These are phyloP conservation scores for Hirtodrosophila trivittata DNA, from an alignment of 2,888 invertebrate species.

Conservation along the genomic window DNA sequence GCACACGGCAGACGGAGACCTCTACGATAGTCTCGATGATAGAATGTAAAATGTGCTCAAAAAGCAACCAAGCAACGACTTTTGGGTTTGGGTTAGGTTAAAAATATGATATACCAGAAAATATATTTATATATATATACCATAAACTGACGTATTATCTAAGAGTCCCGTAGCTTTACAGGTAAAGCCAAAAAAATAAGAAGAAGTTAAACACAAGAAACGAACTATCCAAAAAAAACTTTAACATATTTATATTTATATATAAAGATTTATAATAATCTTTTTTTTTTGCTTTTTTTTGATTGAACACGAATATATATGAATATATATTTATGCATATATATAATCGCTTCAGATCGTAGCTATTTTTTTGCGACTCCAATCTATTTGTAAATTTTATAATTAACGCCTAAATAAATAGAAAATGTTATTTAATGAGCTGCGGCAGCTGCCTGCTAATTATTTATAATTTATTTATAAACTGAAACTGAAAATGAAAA, in stretches of 20 bases:
- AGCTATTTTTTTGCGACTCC: constrained; percentile 7
- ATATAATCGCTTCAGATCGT: too few species aligned
- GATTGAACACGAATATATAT: constrained; percentile 1
- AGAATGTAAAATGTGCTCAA: constrained; percentile 66
- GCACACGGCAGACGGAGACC: constrained; percentile 47
- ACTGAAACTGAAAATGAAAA: constrained; percentile 6
- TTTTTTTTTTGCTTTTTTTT: constrained; percentile 1
- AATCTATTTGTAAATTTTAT: constrained; percentile 38
- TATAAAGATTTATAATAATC: too few species aligned
- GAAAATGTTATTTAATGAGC: constrained; percentile 45
- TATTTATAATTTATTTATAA: constrained; percentile 24
- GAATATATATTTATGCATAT: too few species aligned
- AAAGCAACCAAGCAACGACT: constrained; percentile 42
- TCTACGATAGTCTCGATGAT: constrained; percentile 82
- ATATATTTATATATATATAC: constrained; percentile 12
- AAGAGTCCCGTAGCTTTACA: constrained; percentile 44
- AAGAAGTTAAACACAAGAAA: too few species aligned
- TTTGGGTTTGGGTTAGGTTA: constrained; percentile 43
- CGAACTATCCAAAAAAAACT: constrained; percentile 56
- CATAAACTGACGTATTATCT: too few species aligned
- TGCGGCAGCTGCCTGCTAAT: constrained; percentile 28
- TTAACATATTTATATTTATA: background rate
- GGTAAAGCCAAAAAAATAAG: constrained; percentile 67
- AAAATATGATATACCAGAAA: constrained; percentile 2
- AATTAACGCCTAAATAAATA: constrained; percentile 53